Evolutionary conservation across 1,140 invertebrate genomes (phyloP).

Genomic region (Platyscapa corneri): DNA sequence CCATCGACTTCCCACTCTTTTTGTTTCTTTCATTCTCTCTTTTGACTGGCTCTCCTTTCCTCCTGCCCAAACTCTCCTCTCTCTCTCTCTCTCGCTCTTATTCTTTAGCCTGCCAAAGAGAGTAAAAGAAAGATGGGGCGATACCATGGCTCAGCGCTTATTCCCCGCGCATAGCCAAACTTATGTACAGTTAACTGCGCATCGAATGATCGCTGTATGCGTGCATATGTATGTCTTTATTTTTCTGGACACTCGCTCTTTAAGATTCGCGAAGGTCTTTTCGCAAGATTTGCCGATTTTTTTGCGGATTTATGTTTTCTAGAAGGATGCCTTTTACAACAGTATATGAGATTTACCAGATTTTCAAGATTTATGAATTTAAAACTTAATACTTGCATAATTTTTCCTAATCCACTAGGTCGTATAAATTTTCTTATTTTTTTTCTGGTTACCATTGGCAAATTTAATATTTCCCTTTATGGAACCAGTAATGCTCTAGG

Average conservation of each 20-base stretch:
- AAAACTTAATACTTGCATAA: neutral
- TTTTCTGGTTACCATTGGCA: neutral
- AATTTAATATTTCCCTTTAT: neutral
- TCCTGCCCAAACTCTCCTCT: conserved; percentile 42
- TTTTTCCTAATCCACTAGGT: neutral
- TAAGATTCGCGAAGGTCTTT: conserved; percentile 2
- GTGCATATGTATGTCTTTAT: conserved; percentile 5
- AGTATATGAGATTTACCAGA: neutral
- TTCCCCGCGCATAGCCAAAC: conserved; percentile 69
- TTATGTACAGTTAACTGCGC: conserved; percentile 70
- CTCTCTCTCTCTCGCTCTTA: conserved; percentile 46
- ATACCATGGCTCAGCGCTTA: conserved; percentile 63
- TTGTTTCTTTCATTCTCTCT: conserved; percentile 46
- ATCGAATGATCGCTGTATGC: conserved; percentile 58
- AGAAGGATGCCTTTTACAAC: too few relatives aligned
- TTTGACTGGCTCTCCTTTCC: conserved; percentile 39
- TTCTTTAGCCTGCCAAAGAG: conserved; percentile 21
- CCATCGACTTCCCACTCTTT: conserved; percentile 53
- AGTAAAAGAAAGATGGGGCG: neutral
- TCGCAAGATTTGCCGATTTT: conserved; percentile 48
- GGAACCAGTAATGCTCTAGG: neutral
- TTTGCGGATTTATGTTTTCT: conserved; percentile 31
- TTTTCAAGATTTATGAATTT: neutral
- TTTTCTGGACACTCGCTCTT: conserved; percentile 44
- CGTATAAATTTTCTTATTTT: neutral